A percentile compares a stretch with the other conserved stretches of the same genome.
phyloP scores from a whole-genome alignment of 2,888 invertebrate species.

The Mongoloraphidia duomilia region DNA sequence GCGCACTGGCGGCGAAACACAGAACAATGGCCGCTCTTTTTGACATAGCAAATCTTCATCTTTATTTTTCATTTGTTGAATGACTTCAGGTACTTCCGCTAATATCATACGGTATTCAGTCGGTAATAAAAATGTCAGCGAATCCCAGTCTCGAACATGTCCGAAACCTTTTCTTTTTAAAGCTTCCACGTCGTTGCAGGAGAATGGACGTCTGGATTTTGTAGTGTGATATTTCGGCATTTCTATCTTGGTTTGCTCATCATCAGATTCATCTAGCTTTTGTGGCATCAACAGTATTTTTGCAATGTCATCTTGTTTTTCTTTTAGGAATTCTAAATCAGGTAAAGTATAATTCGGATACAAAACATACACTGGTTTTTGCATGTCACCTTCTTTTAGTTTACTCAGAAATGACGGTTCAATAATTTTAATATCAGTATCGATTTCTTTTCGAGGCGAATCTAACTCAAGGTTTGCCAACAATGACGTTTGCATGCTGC shows the following conservation, averaged over 20 bases:
- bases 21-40: constrained; percentile 38
- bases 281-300: constrained; percentile 65
- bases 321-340: constrained; percentile 66
- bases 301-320: constrained; percentile 29
- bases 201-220: constrained; percentile 51
- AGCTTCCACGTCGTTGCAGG: constrained; percentile 68
- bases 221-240: constrained; percentile 11
- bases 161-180: constrained; percentile 65
- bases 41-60: constrained; percentile 27
- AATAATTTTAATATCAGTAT: constrained; percentile 37
- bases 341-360: constrained; percentile 86
- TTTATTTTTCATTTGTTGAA: constrained; percentile 44
- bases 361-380: constrained; percentile 74
- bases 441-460: background rate
- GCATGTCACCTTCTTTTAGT: constrained; percentile 34
- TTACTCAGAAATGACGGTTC: constrained; percentile 58
- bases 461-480: constrained; percentile 18
- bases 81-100: constrained; percentile 65
- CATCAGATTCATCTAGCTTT: constrained; percentile 15
- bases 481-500: constrained; percentile 60
- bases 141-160: constrained; percentile 89
- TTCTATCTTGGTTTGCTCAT: constrained; percentile 14
- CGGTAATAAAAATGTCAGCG: constrained; percentile 75
- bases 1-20: constrained; percentile 35
- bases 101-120: constrained; percentile 66